Percentiles rank a stretch among this genome's conserved stretches.
phyloP scores from a whole-genome alignment of 2,888 invertebrate species.

The Clivina fossor region DNA sequence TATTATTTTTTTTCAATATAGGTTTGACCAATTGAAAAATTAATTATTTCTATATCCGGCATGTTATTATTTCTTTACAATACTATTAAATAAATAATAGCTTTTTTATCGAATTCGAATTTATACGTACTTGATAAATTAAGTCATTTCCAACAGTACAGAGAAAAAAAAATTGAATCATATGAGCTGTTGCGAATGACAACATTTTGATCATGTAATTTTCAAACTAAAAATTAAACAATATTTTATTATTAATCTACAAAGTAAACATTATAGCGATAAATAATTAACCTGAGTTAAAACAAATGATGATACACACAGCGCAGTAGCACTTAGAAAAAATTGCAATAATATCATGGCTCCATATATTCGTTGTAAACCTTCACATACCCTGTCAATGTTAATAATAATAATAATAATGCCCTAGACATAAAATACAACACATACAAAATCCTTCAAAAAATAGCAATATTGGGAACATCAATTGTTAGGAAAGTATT shows the following conservation, averaged over 20 bases:
- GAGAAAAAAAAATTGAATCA: slow-evolving; percentile 9
- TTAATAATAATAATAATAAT: not conserved
- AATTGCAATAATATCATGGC: slow-evolving; percentile 8
- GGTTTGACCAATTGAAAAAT: too few species aligned
- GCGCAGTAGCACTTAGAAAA: slow-evolving; percentile 17
- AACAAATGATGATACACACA: slow-evolving; percentile 12
- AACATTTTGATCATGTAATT: slow-evolving; percentile 2
- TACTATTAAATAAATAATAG: not conserved
- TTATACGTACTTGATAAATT: not conserved
- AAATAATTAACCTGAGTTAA: slow-evolving; percentile 5
- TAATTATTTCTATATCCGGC: too few species aligned
- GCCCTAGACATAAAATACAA: too few species aligned
- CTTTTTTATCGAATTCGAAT: not conserved
- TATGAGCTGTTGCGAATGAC: slow-evolving; percentile 11
- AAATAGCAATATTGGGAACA: too few species aligned
- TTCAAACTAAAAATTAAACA: slow-evolving; percentile 7
- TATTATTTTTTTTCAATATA: too few species aligned
- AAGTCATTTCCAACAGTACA: slow-evolving; percentile 16
- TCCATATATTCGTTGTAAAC: slow-evolving; percentile 4
- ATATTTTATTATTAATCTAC: not conserved
- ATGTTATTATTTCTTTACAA: too few species aligned
- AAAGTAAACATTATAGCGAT: not conserved
- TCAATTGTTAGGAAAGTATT: too few species aligned
- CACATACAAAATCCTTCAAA: too few species aligned
- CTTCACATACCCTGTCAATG: slow-evolving; percentile 1